phyloP scores from a whole-genome alignment of 2,797 vertebrate genomes.

The Catharus ustulatus region DNA sequence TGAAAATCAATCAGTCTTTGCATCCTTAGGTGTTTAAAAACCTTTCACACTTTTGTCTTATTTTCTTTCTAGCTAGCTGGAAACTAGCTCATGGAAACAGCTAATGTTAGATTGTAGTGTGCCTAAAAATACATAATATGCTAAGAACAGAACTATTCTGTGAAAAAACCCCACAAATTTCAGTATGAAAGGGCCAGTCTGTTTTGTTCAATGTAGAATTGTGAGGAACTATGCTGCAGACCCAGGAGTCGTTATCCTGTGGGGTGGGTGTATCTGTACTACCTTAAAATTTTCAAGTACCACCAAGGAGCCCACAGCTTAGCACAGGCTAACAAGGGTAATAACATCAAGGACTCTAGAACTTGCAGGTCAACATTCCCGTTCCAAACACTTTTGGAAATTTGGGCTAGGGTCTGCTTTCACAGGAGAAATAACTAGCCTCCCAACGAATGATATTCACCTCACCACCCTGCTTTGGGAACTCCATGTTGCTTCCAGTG shows the following conservation, averaged over 20 bases:
- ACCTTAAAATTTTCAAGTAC: background rate
- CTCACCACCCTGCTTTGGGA: background rate
- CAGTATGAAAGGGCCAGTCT: background rate
- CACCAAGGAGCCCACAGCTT: background rate
- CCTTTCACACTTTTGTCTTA: background rate
- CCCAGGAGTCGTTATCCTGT: background rate
- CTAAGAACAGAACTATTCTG: background rate
- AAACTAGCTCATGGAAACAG: background rate
- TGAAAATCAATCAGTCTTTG: slow-evolving; percentile 7
- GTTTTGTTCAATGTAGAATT: background rate
- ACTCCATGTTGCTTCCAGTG: background rate
- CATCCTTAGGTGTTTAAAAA: background rate
- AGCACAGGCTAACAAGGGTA: background rate
- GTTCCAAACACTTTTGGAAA: background rate
- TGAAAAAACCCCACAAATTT: background rate
- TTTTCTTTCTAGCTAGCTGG: background rate
- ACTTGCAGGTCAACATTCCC: background rate
- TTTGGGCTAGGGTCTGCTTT: background rate
- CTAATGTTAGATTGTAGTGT: background rate
- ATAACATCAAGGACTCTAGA: background rate
- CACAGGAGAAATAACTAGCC: background rate
- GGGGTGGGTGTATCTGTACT: background rate
- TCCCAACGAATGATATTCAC: background rate
- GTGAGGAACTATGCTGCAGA: background rate
- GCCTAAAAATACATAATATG: background rate